Conservation (phyloP, 2,888 invertebrate species). For the Trichopoda pennipes region DNA sequence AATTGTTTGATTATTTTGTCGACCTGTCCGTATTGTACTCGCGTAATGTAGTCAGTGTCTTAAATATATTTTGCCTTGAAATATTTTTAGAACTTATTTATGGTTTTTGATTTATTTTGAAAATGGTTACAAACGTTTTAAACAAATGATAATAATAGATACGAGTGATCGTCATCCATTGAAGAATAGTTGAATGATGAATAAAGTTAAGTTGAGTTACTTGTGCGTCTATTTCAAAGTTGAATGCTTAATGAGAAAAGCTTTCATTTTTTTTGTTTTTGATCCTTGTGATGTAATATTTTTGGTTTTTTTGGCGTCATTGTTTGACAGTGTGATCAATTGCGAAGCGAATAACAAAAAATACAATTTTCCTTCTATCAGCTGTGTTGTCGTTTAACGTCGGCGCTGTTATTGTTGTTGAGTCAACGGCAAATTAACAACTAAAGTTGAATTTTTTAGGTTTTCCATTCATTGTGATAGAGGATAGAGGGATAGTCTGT, state of each 20-base stretch:
- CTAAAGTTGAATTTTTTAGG: slow-evolving; percentile 70
- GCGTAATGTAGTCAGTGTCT: slow-evolving; percentile 66
- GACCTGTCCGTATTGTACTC: slow-evolving; percentile 49
- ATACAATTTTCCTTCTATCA: not conserved
- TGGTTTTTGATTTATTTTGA: slow-evolving; percentile 60
- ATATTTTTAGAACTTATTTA: slow-evolving; percentile 74
- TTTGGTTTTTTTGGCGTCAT: not conserved
- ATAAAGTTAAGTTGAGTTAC: not conserved
- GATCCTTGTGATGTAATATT: not conserved
- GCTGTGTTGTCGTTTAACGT: not conserved
- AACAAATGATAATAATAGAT: not conserved
- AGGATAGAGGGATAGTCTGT: slow-evolving; percentile 67
- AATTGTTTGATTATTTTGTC: slow-evolving; percentile 40
- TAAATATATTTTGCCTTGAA: slow-evolving; percentile 78
- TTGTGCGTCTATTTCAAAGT: slow-evolving; percentile 5
- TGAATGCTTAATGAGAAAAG: not conserved
- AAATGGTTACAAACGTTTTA: slow-evolving; percentile 21
- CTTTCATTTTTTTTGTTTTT: not conserved
- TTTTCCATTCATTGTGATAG: slow-evolving; percentile 30
- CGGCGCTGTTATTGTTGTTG: slow-evolving; percentile 53
- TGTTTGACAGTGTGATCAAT: slow-evolving; percentile 14
- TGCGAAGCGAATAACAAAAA: not conserved
- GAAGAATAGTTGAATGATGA: slow-evolving; percentile 14
- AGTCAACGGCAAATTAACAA: slow-evolving; percentile 74
- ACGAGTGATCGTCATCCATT: not conserved